Evolutionary conservation across 1,140 invertebrate genomes (phyloP).

Genomic region (Drosophila tani): DNA sequence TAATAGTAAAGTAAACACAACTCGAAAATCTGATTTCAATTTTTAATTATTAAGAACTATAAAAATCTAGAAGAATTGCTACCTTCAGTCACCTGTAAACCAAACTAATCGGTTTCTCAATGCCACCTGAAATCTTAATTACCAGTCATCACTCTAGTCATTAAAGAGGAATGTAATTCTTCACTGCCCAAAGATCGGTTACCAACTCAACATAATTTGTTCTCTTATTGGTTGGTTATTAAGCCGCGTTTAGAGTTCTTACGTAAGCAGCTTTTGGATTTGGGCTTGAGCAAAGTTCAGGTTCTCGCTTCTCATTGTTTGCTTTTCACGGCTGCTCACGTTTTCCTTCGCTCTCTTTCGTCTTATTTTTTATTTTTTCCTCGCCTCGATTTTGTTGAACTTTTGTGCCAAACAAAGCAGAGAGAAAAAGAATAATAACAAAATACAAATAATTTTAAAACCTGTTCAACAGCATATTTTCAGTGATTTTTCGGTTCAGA

Average conservation of each 20-base stretch:
- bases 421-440: slow-evolving; percentile 23
- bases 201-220: slow-evolving; percentile 15
- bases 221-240: slow-evolving; percentile 11
- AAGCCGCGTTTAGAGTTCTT: slow-evolving; percentile 28
- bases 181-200: slow-evolving; percentile 14
- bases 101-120: background rate
- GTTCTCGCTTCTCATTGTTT: slow-evolving; percentile 54
- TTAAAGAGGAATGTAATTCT: slow-evolving; percentile 23
- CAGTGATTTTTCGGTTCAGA: slow-evolving; percentile 45
- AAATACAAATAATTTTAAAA: slow-evolving; percentile 49
- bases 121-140: slow-evolving; percentile 10
- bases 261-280: slow-evolving; percentile 41
- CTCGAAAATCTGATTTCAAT: background rate
- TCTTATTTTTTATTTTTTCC: slow-evolving; percentile 12
- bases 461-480: slow-evolving; percentile 68
- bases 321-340: slow-evolving; percentile 55
- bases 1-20: background rate
- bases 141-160: slow-evolving; percentile 10
- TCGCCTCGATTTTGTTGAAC: slow-evolving; percentile 62
- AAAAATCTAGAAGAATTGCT: background rate
- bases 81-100: background rate
- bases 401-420: slow-evolving; percentile 55
- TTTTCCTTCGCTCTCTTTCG: slow-evolving; percentile 39
- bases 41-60: background rate
- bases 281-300: slow-evolving; percentile 42